These are phyloP conservation scores for Dicranocentrus wangi DNA, from an alignment of 2,888 invertebrate genomes.

Conservation along the genomic window DNA sequence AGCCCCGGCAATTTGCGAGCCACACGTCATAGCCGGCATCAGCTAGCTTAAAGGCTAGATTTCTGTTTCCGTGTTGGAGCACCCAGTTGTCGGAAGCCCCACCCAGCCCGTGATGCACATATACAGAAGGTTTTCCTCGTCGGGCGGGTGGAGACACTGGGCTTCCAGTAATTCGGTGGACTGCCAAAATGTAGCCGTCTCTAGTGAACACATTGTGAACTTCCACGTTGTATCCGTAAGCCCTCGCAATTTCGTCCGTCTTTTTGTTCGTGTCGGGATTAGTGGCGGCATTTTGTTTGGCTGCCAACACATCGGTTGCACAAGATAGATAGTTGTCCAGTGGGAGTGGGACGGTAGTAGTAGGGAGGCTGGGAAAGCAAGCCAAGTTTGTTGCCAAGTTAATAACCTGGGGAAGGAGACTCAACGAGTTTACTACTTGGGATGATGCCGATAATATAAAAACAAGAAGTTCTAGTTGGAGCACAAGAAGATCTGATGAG, in stretches of 20 bases:
- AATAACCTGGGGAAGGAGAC: too few species aligned
- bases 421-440: too few species aligned
- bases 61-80: not conserved
- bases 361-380: too few species aligned
- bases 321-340: too few species aligned
- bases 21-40: slow-evolving; percentile 11
- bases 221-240: not conserved
- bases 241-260: not conserved
- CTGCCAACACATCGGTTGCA: too few species aligned
- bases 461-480: too few species aligned
- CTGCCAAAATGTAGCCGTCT: not conserved
- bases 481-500: too few species aligned
- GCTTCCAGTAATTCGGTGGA: not conserved
- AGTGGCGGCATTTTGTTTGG: too few species aligned
- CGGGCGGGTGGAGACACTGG: not conserved
- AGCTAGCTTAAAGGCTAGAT: slow-evolving; percentile 12
- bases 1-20: not conserved
- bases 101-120: slow-evolving; percentile 10
- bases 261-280: too few species aligned
- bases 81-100: not conserved
- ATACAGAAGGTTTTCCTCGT: slow-evolving; percentile 6
- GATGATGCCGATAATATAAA: too few species aligned
- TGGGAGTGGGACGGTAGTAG: too few species aligned
- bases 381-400: too few species aligned
- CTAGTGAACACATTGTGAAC: slow-evolving; percentile 2